Evolutionary conservation across 1,140 invertebrate genomes (phyloP), one percentile per base, ranked within the genome.

Genomic region (Cataglyphis hispanica): DNA sequence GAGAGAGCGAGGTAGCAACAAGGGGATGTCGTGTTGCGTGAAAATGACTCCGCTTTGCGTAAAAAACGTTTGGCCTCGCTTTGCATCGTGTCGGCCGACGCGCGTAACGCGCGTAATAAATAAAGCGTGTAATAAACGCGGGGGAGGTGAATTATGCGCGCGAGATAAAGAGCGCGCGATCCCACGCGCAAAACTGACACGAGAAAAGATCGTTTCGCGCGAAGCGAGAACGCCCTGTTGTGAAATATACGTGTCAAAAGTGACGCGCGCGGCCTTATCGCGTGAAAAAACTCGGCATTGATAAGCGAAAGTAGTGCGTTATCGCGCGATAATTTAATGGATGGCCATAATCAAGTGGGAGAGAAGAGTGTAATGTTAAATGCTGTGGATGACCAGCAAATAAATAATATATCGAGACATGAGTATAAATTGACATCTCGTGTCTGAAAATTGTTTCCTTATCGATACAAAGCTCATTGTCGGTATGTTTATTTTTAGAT

Each of bases 11-110:
- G n/a, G n/a, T n/a, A n/a, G n/a, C n/a, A n/a, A n/a, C n/a, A 25
- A 46, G 19, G 25, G 2, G 43, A 27, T 1, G 66, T 13, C 19
- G 78, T 27, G 67, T 56, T 31, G 25, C 56, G 27, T 13, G 78
- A 72, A 74, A 83, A 83, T 83, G 67, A 74, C 78, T 74, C 37
- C 78, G 67, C 22, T 83, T 83, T 74, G 78, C 78, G 74, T 83
- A 83, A 80, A 80, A 56, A 67, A 53, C 76, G 63, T 67, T 67
- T 16, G 76, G 63, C 50, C 27, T 1, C 66, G 66, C 40, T n/a
- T 19, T 4, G 40, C 66, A 4, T 67, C 64, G 40, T 2, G 56
- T 37, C 34, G 75, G 31, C 2, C 58, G 58, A 10, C 58, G 58
- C 19, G 70, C 76, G 76, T 80, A 83, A 83, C 46, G 53, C 78